Evolutionary conservation across 2,888 invertebrate species (phyloP).

Genomic region (Allophyes oxyacanthae): DNA sequence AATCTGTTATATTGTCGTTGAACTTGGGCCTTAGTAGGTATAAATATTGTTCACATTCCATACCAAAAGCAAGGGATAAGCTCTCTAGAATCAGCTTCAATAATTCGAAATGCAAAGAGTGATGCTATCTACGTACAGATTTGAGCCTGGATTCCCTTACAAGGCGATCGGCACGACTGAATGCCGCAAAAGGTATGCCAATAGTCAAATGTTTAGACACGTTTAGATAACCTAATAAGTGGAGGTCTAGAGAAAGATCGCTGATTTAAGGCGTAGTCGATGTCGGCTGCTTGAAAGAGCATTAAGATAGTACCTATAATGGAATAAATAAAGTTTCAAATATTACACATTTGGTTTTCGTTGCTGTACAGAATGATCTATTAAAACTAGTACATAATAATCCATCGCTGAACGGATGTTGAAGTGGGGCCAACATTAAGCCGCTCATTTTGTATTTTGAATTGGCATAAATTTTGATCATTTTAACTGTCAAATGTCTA

Average conservation of each 20-base stretch:
- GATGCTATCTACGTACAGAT: constrained; percentile 45
- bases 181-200: constrained; percentile 51
- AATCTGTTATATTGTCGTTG: no score
- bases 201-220: constrained; percentile 56
- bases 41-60: background rate
- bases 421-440: no score
- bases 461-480: no score
- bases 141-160: constrained; percentile 38
- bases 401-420: no score
- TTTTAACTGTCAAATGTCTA: no score
- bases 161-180: constrained; percentile 52
- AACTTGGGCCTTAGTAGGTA: no score
- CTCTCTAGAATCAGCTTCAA: constrained; percentile 23
- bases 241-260: constrained; percentile 41
- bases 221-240: constrained; percentile 58
- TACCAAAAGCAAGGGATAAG: constrained; percentile 7
- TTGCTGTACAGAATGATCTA: no score
- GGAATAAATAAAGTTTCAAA: constrained; percentile 1
- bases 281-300: constrained; percentile 30
- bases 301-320: constrained; percentile 20
- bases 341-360: no score
- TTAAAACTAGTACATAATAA: no score
- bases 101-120: constrained; percentile 38
- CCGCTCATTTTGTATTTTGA: no score
- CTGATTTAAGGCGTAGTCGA: constrained; percentile 6